Evolutionary conservation across 2,888 invertebrate genomes (phyloP), one percentile per base, ranked within the genome.

Genomic region (Oxycera nigricornis): DNA sequence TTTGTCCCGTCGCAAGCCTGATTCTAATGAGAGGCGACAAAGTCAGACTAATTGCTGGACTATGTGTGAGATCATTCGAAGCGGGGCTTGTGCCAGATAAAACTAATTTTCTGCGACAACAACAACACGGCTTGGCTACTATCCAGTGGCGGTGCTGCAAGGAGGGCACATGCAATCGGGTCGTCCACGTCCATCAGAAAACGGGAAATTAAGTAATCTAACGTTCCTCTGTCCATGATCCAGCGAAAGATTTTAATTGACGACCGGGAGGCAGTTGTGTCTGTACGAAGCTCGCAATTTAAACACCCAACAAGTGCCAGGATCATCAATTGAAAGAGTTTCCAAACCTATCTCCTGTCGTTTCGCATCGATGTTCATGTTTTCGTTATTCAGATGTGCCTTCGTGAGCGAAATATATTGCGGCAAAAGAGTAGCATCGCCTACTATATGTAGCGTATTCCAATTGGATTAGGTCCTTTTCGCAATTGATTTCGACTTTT

Each of bases 11-110:
- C 46, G 4, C 14, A 14, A 46, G 46, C 11, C 46, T 46, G 46
- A 14, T n/a, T 46, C 39, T 62, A 62, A 39, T 39, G n/a, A 41
- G 7, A 65, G 39, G 65, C 24, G 41, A 65, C 65, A 65, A 65
- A 65, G 65, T 39, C 65, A 41, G 22, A 41, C 24, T 65, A 65
- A 65, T 65, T 65, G 24, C 41, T 24, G 14, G 41, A 24, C 41
- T 28, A 30, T 11, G 41, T 65, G 30, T 41, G 41, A 65, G 65
- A 41, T 65, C 41, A 65, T 65, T 41, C n/a, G 65, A 14, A 41
- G 3, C 65, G 39, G n/a, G 24, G 68, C 68, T 68, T 52, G 30
- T 30, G 52, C 50, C 20, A 50, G 68, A 50, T 68, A 68, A 50
- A 68, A 46, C 52, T n/a, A 52, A 68, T 17, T 68, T 2, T n/a